Evolutionary conservation across 2,797 vertebrate species (phyloP).

Genomic region (Chelmon rostratus): DNA sequence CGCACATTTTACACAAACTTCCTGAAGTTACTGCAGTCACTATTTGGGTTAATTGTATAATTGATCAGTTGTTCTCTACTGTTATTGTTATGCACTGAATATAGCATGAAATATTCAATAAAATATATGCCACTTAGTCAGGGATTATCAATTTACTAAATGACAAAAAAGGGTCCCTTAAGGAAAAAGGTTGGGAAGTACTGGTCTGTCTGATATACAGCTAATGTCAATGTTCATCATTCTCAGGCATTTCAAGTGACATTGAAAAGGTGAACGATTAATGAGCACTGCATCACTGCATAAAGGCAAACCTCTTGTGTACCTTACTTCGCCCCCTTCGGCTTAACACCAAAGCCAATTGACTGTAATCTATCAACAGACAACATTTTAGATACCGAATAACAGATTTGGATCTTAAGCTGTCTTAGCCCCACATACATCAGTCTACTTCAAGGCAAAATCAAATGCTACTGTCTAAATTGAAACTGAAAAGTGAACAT

Average conservation of each 20-base stretch:
- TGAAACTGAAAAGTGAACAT: not conserved
- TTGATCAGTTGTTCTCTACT: too few relatives aligned
- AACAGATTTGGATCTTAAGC: constrained; percentile 55
- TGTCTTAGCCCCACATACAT: constrained; percentile 47
- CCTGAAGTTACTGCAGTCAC: too few relatives aligned
- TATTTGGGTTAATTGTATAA: too few relatives aligned
- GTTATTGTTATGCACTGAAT: too few relatives aligned
- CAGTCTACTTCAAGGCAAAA: constrained; percentile 48
- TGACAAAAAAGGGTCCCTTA: too few relatives aligned
- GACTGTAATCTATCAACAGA: constrained; percentile 62
- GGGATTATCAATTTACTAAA: too few relatives aligned
- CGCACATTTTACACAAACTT: too few relatives aligned
- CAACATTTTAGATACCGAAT: constrained; percentile 60
- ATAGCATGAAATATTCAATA: too few relatives aligned
- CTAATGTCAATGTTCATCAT: constrained; percentile 1
- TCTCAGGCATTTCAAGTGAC: constrained; percentile 11
- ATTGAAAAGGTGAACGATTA: constrained; percentile 19
- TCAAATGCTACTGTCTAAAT: constrained; percentile 8
- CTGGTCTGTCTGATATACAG: too few relatives aligned
- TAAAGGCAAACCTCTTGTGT: constrained; percentile 33
- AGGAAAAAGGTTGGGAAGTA: too few relatives aligned
- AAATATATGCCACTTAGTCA: too few relatives aligned
- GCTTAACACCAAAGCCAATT: constrained; percentile 56
- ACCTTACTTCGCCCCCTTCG: constrained; percentile 34
- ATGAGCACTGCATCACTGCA: constrained; percentile 10